Evolutionary conservation across 1,140 invertebrate species (phyloP), one percentile per base, ranked within the genome.

Genomic region (Armadillidium nasatum): DNA sequence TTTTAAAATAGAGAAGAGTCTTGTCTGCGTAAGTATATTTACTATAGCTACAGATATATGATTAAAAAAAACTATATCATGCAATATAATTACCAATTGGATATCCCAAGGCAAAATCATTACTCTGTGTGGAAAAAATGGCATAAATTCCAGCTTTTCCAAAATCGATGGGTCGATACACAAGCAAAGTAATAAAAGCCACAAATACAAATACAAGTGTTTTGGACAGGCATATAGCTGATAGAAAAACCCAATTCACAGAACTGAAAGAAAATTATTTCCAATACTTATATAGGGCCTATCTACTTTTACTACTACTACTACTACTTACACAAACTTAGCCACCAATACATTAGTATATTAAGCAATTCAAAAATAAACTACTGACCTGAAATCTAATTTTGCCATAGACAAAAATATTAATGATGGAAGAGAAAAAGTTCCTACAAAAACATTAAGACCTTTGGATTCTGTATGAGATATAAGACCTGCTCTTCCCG

Each of bases 21-120:
- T n/a, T n/a, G n/a, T n/a, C n/a, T 33, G 33, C 1, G 33, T 33
- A 33, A 6, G 6, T 33, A 33, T 33, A 33, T 33, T 33, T 33
- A 6, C 33, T 6, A 33, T 33, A 33, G 33, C 6, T 33, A 33
- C 33, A 33, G 33, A 33, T 33, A 33, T 33, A 33, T 33, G 6
- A 33, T 33, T 33, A 3, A 3, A 33, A 33, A 33, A 33, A 33
- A 33, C 6, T 6, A 3, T 33, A 33, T 33, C n/a, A n/a, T 33
- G 33, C 33, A 3, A 6, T 33, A n/a, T 6, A 33, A 33, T 91
- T 88, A 96, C 94, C 90, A 83, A 98, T 96, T 4, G 96, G 96
- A 87, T 93, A 97, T 76, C 96, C 96, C 81, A 99, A 89, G 70
- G 96, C 96, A 88, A 98, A 98, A 86, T 99, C 96, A 89, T 99